These are phyloP conservation scores for Clarias batrachus DNA, from an alignment of 2,113 vertebrate species.

Conservation along the genomic window DNA sequence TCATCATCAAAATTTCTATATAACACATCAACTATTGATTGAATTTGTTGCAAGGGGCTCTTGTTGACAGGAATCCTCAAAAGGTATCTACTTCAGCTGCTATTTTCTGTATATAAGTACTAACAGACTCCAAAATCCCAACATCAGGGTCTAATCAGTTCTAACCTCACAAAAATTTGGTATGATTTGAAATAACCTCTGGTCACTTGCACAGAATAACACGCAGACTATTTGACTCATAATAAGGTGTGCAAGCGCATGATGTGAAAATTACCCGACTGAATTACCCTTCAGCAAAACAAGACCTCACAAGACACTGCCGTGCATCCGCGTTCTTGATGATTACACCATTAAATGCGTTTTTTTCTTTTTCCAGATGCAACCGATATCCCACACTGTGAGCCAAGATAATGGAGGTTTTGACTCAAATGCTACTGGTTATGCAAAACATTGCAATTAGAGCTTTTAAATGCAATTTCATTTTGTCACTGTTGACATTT, in stretches of 20 bases:
- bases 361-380: not conserved
- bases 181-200: not conserved
- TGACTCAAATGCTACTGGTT: not conserved
- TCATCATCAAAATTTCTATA: not conserved
- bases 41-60: not conserved
- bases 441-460: slow-evolving; percentile 29
- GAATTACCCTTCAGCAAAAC: not conserved
- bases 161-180: not conserved
- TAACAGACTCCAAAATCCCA: not conserved
- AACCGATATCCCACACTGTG: slow-evolving; percentile 3
- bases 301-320: not conserved
- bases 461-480: not conserved
- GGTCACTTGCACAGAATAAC: not conserved
- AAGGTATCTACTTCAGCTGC: not conserved
- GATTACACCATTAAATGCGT: not conserved
- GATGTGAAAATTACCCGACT: slow-evolving; percentile 9
- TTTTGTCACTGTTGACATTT: not conserved
- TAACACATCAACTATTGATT: not conserved
- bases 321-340: not conserved
- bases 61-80: not conserved
- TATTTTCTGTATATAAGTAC: not conserved
- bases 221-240: not conserved
- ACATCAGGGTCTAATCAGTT: not conserved
- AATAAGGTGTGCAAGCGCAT: not conserved
- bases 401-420: slow-evolving; percentile 18